These are phyloP conservation scores for Brachyhypopomus gauderio DNA, from an alignment of 2,113 vertebrate species.

Conservation along the genomic window DNA sequence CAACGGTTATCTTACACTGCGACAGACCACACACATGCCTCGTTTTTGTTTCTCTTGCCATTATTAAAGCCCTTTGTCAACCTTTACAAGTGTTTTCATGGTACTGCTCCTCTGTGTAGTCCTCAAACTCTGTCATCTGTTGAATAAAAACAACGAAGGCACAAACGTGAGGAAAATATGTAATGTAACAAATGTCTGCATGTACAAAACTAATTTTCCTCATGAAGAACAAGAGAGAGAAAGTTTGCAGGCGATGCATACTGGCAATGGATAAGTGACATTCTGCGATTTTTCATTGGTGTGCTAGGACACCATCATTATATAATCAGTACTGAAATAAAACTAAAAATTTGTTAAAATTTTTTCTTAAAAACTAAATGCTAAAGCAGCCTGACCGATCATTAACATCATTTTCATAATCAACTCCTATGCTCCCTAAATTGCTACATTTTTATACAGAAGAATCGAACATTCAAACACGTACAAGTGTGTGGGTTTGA, in stretches of 20 bases:
- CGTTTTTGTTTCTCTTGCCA: constrained; percentile 9
- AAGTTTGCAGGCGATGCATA: background rate
- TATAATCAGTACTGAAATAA: background rate
- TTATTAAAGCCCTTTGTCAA: constrained; percentile 41
- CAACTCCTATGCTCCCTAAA: too few species aligned
- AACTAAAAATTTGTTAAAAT: too few species aligned
- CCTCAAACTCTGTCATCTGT: constrained; percentile 68
- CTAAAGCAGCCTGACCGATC: background rate
- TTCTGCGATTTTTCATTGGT: background rate
- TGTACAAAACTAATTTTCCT: too few species aligned
- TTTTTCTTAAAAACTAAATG: too few species aligned
- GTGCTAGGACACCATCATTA: background rate
- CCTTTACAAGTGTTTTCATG: constrained; percentile 43
- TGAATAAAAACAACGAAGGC: constrained; percentile 14
- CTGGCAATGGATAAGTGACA: background rate
- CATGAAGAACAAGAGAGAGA: too few species aligned
- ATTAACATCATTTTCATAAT: too few species aligned
- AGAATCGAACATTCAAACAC: too few species aligned
- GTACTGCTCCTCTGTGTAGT: constrained; percentile 25
- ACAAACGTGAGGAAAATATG: background rate
- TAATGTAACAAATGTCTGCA: too few species aligned
- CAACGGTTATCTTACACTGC: background rate
- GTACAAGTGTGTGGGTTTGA: too few species aligned
- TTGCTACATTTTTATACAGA: too few species aligned
- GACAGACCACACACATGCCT: constrained; percentile 11